A percentile compares a stretch with the other conserved stretches of the same genome.
phyloP scores from a whole-genome alignment of 2,888 invertebrate genomes.

The Drosophila macrothrix region DNA sequence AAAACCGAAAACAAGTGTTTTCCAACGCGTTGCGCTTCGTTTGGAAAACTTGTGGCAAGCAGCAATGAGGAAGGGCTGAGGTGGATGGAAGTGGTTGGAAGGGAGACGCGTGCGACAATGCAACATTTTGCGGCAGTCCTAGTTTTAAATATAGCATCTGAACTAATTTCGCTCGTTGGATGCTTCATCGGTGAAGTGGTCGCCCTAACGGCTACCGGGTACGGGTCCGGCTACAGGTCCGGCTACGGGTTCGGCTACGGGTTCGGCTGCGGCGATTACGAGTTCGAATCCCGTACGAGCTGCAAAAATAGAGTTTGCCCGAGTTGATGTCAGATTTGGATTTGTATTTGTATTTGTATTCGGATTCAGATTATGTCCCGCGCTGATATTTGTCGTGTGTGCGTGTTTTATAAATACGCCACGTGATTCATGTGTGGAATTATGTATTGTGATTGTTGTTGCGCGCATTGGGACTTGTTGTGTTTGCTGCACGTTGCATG shows the following conservation, averaged over 20 bases:
- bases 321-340: slow-evolving; percentile 31
- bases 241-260: slow-evolving; percentile 20
- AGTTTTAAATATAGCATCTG: slow-evolving; percentile 83
- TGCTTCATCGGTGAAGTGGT: slow-evolving; percentile 63
- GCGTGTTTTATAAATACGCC: slow-evolving; percentile 70
- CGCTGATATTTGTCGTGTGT: slow-evolving; percentile 37
- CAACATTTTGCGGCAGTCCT: slow-evolving; percentile 73
- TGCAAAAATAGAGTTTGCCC: slow-evolving; percentile 73
- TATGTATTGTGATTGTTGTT: slow-evolving; percentile 42
- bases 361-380: slow-evolving; percentile 30
- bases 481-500: slow-evolving; percentile 43
- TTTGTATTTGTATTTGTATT: slow-evolving; percentile 12
- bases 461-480: slow-evolving; percentile 29
- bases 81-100: slow-evolving; percentile 1
- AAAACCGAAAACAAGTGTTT: slow-evolving; percentile 77
- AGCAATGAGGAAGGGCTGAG: not conserved
- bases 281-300: slow-evolving; percentile 55
- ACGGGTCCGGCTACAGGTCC: slow-evolving; percentile 19
- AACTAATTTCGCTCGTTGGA: slow-evolving; percentile 79
- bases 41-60: slow-evolving; percentile 52
- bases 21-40: slow-evolving; percentile 64
- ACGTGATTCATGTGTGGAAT: slow-evolving; percentile 70
- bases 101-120: slow-evolving; percentile 38
- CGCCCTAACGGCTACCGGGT: slow-evolving; percentile 38
- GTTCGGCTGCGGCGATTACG: slow-evolving; percentile 17